Evolutionary conservation across 2,797 vertebrate genomes (phyloP).

Genomic region (Lacerta agilis): DNA sequence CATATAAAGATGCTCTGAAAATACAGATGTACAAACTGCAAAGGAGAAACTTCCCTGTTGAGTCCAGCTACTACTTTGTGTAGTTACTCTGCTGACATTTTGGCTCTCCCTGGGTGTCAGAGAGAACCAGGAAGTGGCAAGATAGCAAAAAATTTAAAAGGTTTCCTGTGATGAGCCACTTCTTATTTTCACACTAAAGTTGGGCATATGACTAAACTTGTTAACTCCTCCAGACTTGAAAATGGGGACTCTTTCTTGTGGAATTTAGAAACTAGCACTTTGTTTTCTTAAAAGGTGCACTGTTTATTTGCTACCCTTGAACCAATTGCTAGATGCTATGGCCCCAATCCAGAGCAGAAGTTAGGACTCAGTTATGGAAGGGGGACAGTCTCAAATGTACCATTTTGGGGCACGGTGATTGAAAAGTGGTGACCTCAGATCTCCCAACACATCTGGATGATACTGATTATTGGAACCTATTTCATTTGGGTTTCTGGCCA

Average conservation of each 20-base stretch:
- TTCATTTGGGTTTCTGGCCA: too few species aligned
- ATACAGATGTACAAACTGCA: constrained; percentile 32
- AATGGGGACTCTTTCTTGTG: background rate
- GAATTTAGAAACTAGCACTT: background rate
- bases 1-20: constrained; percentile 34
- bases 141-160: background rate
- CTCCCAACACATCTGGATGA: too few species aligned
- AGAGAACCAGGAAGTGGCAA: background rate
- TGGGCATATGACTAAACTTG: background rate
- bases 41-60: constrained; percentile 35
- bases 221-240: background rate
- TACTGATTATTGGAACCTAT: too few species aligned
- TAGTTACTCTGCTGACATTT: background rate
- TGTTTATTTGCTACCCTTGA: background rate
- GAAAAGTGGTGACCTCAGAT: too few species aligned
- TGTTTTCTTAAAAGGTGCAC: background rate
- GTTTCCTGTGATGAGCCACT: too few species aligned
- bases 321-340: background rate
- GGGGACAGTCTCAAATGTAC: background rate
- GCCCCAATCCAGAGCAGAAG: background rate
- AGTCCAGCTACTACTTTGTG: constrained; percentile 21
- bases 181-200: background rate
- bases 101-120: background rate
- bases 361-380: background rate
- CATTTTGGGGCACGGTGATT: too few species aligned